Conservation (phyloP, 2,888 invertebrate species). For the Synergus gifuensis region DNA sequence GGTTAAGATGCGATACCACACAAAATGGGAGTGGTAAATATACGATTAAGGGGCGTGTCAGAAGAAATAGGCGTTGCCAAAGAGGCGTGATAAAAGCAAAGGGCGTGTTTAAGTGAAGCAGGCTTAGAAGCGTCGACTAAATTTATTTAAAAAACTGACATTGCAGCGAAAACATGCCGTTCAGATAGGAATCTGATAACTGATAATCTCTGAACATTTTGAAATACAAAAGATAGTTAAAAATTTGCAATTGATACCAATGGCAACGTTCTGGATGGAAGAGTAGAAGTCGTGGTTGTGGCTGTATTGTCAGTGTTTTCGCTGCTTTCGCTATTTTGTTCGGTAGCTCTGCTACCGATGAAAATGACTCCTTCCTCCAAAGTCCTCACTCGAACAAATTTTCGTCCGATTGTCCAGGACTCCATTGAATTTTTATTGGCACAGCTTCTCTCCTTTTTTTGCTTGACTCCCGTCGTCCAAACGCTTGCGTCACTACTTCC, state of each 20-base stretch:
- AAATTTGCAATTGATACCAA: slow-evolving; percentile 51
- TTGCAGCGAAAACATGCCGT: too few relatives aligned
- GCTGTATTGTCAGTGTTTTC: slow-evolving; percentile 71
- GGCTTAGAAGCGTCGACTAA: too few relatives aligned
- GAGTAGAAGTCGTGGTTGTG: slow-evolving; percentile 64
- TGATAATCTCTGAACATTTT: neutral
- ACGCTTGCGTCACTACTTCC: slow-evolving; percentile 72
- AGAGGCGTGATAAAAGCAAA: too few relatives aligned
- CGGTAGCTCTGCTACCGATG: slow-evolving; percentile 51
- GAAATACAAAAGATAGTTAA: neutral
- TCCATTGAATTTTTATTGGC: slow-evolving; percentile 61
- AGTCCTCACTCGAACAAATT: slow-evolving; percentile 63
- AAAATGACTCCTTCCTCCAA: slow-evolving; percentile 66
- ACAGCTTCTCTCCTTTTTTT: slow-evolving; percentile 59
- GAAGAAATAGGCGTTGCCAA: too few relatives aligned
- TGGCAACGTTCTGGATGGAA: slow-evolving; percentile 53
- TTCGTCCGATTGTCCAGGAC: slow-evolving; percentile 59
- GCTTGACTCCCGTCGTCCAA: slow-evolving; percentile 72
- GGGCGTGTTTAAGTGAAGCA: too few relatives aligned
- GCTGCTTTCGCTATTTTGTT: slow-evolving; percentile 67
- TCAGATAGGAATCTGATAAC: too few relatives aligned
- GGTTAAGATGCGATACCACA: too few relatives aligned
- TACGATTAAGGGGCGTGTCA: too few relatives aligned
- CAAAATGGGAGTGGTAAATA: too few relatives aligned
- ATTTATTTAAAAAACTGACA: too few relatives aligned